These are phyloP conservation scores for Lycaon pictus DNA, from an alignment of 2,113 vertebrate genomes.

Conservation along the genomic window DNA sequence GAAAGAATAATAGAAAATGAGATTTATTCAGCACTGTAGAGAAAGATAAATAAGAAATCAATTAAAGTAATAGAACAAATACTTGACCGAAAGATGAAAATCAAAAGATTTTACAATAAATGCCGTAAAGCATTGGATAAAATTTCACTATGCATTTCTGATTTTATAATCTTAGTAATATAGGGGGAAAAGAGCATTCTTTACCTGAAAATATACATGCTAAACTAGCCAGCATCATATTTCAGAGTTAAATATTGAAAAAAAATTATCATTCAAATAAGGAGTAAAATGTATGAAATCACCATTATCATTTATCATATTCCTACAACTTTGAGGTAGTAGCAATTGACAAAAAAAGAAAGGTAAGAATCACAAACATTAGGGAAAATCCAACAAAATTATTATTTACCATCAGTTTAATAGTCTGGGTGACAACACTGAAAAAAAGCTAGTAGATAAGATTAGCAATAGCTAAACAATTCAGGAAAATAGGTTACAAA, in stretches of 20 bases:
- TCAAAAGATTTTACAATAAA: conserved; percentile 4
- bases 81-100: not conserved
- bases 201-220: not conserved
- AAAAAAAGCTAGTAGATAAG: conserved; percentile 17
- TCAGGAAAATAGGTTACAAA: not conserved
- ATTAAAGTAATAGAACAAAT: not conserved
- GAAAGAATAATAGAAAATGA: not conserved
- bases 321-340: not conserved
- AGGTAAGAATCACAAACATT: not conserved
- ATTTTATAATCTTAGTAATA: conserved; percentile 26
- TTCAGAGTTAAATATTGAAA: not conserved
- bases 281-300: not conserved
- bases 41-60: not conserved
- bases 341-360: not conserved
- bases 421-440: not conserved
- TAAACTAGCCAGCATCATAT: not conserved
- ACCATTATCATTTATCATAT: not conserved
- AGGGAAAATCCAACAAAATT: not conserved
- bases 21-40: not conserved
- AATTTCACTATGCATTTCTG: not conserved
- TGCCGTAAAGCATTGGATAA: not conserved
- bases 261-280: not conserved
- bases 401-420: not conserved
- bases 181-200: not conserved
- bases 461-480: not conserved